Evolutionary conservation across 2,113 vertebrate species (phyloP), one percentile per base, ranked within the genome.

Genomic region (Hyla sarda): DNA sequence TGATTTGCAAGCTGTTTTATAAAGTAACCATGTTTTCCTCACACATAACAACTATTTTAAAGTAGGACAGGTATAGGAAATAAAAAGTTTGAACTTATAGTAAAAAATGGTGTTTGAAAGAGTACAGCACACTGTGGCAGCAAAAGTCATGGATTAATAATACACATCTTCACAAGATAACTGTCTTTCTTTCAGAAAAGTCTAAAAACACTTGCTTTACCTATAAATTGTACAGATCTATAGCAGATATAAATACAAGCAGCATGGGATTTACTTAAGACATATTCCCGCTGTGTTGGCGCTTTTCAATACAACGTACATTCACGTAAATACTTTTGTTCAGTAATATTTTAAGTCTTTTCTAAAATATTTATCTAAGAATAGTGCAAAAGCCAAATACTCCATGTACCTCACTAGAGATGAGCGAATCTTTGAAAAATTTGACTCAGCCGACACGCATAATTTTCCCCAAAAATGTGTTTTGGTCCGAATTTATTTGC

Each of bases 281-380:
- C 21, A 21, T 16, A 37, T 71, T 71, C 17, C 34, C 19, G 21
- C 30, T 34, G 67, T 71, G 5, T 4, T 37, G 28, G 13, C 17
- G 37, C 32, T 34, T 32, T 71, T 71, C 1, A 34, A 37, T 17
- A 41, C 23, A 41, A 41, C 19, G 1, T 41, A 23, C 3, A 37
- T 41, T 72, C 32, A 71, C 37, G 32, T 71, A 37, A 37, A 21
- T 8, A 21, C 69, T 19, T 6, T 37, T 16, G 65, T 13, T 69
- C 65, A 69, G 34, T 69, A 60, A 50, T 47, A 58, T 37, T 7
- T 19, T 71, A 69, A 14, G 1, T 65, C 0, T 37, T 71, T 71
- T 19, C 67, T 71, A 71, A 69, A 69, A 34, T 71, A 71, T 71
- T 23, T 17, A 37, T 19, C 67, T 71, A 71, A 71, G 30, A 41